Evolutionary conservation across 1,140 invertebrate genomes (phyloP).

Genomic region (Calliopsis andreniformis): DNA sequence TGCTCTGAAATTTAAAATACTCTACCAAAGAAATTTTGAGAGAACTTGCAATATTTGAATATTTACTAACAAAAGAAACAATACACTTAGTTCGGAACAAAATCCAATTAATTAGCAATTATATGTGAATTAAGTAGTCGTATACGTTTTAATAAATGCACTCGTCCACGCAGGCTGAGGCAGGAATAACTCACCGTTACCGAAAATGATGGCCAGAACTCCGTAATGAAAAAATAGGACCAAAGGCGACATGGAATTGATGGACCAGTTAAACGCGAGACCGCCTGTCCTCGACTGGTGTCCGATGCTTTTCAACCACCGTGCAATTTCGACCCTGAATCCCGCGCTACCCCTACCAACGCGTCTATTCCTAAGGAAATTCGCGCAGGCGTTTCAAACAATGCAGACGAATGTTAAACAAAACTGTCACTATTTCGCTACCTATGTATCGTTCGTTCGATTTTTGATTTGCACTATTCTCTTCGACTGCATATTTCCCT

Average conservation of each 20-base stretch:
- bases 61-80: too few species aligned
- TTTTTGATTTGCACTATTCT: background rate
- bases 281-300: slow-evolving; percentile 63
- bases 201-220: slow-evolving; percentile 58
- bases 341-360: slow-evolving; percentile 62
- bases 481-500: slow-evolving; percentile 17
- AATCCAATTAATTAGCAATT: too few species aligned
- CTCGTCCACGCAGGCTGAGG: background rate
- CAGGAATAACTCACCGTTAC: slow-evolving; percentile 56
- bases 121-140: too few species aligned
- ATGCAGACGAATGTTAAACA: slow-evolving; percentile 34
- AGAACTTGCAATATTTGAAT: too few species aligned
- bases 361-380: slow-evolving; percentile 51
- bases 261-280: slow-evolving; percentile 56
- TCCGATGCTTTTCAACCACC: slow-evolving; percentile 59
- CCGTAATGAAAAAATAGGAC: slow-evolving; percentile 58
- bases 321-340: slow-evolving; percentile 65
- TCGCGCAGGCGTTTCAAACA: slow-evolving; percentile 65
- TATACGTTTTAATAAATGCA: background rate
- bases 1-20: too few species aligned
- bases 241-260: slow-evolving; percentile 64
- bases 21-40: too few species aligned
- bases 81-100: too few species aligned
- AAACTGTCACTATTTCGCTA: slow-evolving; percentile 8
- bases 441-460: too few species aligned